Evolutionary conservation across 30 jellyfish, hydroid and myxozoan species (phyloP), one percentile per base, ranked within the genome.

Genomic region (Clytia hemisphaerica): DNA sequence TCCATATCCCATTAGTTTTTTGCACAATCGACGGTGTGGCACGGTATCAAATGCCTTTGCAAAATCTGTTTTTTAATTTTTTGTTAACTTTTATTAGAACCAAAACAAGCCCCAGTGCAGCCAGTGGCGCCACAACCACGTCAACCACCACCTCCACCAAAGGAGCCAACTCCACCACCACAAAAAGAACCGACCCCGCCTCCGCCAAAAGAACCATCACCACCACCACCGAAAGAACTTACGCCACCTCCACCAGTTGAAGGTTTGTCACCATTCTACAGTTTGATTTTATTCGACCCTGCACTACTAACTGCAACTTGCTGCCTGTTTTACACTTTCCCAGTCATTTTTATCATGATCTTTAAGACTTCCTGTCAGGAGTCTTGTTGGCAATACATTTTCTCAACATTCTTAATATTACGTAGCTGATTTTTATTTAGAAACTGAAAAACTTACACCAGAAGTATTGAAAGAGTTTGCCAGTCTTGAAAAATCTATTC

Each of bases 391-490:
- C 50, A 16, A 26, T 21, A 10, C 50, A 59, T 59, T 16, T 16
- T 59, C 72, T 35, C 60, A 10, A 59, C 18, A 3, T 49, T 70
- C 4, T 4, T 58, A 57, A 10, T 26, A 4, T 27, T 27, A 67
- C 75, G 15, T 9, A 45, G 31, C 19, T 30, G 4, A 0, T 58
- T 32, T 34, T 48, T 3, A 18, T 61, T 59, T 6, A 37, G 74
- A 71, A 22, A 36, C 15, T 21, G 78, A 62, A 6, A 30, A 58
- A 22, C 51, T 82, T 53, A 82, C 83, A 4, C 71, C 37, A 36
- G 94, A 72, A 25, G 73, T 34, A 25, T 40, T 82, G 63, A 44
- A 53, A 42, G 72, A 82, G 46, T 82, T 82, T 34, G 71, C 63
- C 33, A 74, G 73, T 30, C 46, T 72, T 37, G 88, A 82, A 29